Conservation (phyloP, 1,140 invertebrate species). For the Ridgeia piscesae region DNA sequence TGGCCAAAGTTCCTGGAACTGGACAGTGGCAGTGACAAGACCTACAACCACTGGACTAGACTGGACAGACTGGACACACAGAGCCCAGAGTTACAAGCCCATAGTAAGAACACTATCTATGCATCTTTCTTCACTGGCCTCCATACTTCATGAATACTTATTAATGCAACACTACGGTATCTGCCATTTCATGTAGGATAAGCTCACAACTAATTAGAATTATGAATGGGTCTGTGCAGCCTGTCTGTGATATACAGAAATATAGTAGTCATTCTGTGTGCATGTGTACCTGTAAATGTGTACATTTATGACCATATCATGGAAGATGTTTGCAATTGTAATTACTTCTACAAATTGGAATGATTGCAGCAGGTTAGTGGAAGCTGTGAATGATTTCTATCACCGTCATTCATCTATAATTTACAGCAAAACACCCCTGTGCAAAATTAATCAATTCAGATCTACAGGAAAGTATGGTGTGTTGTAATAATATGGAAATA, state of each 20-base stretch:
- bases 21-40: neutral
- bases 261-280: neutral
- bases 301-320: too few relatives aligned
- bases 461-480: neutral
- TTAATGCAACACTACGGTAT: neutral
- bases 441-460: neutral
- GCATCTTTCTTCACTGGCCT: neutral
- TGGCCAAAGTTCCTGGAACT: neutral
- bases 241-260: neutral
- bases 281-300: too few relatives aligned
- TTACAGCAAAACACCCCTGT: neutral
- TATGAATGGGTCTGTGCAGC: neutral
- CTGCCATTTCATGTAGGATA: neutral
- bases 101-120: neutral
- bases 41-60: neutral
- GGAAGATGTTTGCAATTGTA: too few relatives aligned
- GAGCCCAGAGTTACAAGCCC: neutral
- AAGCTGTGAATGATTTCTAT: neutral
- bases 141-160: neutral
- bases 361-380: neutral
- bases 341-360: too few relatives aligned
- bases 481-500: neutral
- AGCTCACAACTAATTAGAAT: neutral
- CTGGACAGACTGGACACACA: neutral
- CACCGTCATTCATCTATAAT: neutral